Evolutionary conservation across 2,888 invertebrate genomes (phyloP).

Genomic region (Apotomis capreana): DNA sequence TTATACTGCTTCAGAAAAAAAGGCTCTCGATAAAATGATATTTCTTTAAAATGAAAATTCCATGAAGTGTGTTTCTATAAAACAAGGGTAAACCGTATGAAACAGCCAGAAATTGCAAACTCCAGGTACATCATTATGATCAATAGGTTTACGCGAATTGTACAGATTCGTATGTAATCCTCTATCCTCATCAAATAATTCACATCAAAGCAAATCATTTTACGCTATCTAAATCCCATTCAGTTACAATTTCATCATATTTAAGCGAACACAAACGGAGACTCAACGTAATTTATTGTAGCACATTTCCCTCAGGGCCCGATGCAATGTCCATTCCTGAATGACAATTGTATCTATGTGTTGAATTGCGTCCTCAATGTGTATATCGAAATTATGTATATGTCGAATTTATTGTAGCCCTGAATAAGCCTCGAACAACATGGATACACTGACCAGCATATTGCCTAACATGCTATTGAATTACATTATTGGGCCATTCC

Average conservation of each 20-base stretch:
- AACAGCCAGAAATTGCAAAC: too few species aligned
- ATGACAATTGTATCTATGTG: constrained; percentile 7
- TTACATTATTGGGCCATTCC: constrained; percentile 7
- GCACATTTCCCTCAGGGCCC: constrained; percentile 7
- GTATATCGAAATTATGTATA: background rate
- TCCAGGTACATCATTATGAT: too few species aligned
- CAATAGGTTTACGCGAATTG: too few species aligned
- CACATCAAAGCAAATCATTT: background rate
- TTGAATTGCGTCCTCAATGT: background rate
- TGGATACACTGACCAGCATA: background rate
- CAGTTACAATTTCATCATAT: background rate
- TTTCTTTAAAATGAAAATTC: too few species aligned
- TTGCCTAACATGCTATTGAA: background rate
- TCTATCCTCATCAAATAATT: too few species aligned
- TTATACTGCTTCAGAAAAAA: too few species aligned
- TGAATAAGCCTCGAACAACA: constrained; percentile 1
- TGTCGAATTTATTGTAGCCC: background rate
- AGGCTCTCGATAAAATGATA: too few species aligned
- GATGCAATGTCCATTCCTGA: constrained; percentile 12
- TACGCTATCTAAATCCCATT: background rate
- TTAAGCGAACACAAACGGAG: background rate
- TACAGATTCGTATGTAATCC: background rate
- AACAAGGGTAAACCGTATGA: too few species aligned
- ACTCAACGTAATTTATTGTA: background rate
- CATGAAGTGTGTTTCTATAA: too few species aligned